These are phyloP conservation scores for Hylaeus anthracinus DNA, from an alignment of 1,140 invertebrate species.

Conservation along the genomic window DNA sequence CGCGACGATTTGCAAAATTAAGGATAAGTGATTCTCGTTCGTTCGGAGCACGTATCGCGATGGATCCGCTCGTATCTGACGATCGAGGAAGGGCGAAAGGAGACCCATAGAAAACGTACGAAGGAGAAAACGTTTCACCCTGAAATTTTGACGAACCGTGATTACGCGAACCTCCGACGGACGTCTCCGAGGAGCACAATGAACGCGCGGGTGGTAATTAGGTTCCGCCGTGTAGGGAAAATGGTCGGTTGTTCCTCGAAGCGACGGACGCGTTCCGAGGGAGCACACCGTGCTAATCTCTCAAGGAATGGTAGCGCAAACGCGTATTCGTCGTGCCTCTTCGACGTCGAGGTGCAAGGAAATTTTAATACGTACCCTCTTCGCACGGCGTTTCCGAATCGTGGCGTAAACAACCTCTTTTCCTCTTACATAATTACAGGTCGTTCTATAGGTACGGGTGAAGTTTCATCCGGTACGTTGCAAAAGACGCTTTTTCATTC, in stretches of 20 bases:
- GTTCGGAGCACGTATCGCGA: too few species aligned
- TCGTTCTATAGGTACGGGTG: background rate
- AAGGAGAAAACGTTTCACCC: too few species aligned
- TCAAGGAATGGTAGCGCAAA: background rate
- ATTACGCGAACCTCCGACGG: background rate
- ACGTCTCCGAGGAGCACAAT: background rate
- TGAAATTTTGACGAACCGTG: too few species aligned
- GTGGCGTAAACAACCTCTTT: background rate
- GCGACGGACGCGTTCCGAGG: background rate
- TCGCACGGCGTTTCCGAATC: background rate
- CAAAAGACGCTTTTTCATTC: too few species aligned
- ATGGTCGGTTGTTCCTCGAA: background rate
- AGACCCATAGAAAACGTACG: too few species aligned
- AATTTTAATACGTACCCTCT: background rate
- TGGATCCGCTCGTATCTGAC: too few species aligned
- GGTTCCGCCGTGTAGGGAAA: background rate
- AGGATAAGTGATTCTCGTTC: too few species aligned
- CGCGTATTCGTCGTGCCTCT: background rate
- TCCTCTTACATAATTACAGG: background rate
- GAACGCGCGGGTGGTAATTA: conserved; percentile 9
- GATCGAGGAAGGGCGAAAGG: too few species aligned
- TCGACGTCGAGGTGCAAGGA: background rate
- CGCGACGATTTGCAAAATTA: too few species aligned
- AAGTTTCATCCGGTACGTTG: background rate
- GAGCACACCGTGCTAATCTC: conserved; percentile 2